Base-by-base conservation (phyloP, 2,113 vertebrate species). In the Pomatostomus ruficeps region DNA sequence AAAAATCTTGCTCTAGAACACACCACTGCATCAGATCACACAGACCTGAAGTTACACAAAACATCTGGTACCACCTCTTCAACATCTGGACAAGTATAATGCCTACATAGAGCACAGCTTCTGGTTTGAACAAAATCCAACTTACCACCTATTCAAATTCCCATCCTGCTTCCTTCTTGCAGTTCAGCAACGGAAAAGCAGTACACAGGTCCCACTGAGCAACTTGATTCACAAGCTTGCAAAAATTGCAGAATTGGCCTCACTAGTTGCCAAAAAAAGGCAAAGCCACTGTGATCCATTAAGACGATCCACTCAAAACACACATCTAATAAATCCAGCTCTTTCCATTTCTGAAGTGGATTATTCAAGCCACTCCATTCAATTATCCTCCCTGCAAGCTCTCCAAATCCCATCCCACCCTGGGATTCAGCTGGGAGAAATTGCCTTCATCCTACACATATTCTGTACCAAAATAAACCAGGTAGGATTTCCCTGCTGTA, bases 361-460 rank as follows among this genome's bases (percentile, higher is more conserved):
- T 81, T 43, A 71, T 57, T 88, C 25, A 35, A 82, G 42, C 13
- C 28, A 24, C 7, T n/a, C n/a, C n/a, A n/a, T n/a, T n/a, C n/a
- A n/a, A n/a, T n/a, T 33, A 33, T 24, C 21, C 36, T 73, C 28
- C 12, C 45, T 28, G 16, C 24, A 65, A 89, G 38, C 33, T 43
- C 26, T 6, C 5, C 26, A 93, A 36, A 71, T 35, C 35, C 51
- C 62, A 71, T 40, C 28, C 72, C 62, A 78, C 42, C 0, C 1
- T 0, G 0, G 23, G 25, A 21, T 49, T 38, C 9, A 4, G 29
- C 54, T 28, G 29, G 35, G 58, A 54, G 7, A 12, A 82, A 57
- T 20, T n/a, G 29, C 85, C 48, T 70, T 87, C 57, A 57, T 40
- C 54, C 83, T 14, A 40, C 11, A 22, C 29, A 58, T 36, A 54